Base-by-base conservation (phyloP, 2,888 invertebrate genomes). In the Laspeyria flexula region DNA sequence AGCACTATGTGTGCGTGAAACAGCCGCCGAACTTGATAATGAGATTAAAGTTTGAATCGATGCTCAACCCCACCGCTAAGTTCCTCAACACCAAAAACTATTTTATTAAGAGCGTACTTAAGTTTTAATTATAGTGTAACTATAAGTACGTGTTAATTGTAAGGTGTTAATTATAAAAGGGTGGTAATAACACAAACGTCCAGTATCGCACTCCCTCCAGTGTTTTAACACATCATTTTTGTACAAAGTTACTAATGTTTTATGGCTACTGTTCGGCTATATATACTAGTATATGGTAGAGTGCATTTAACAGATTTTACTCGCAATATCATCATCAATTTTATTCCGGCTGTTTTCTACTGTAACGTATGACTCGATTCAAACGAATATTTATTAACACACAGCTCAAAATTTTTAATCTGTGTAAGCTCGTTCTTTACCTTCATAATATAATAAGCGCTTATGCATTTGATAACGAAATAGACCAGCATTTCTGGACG, bases 151-250 rank as follows among this genome's bases (percentile, higher is more conserved):
- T 54, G 59, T 69, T 73, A 66, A 65, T 47, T 47, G 48, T 76
- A 79, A 76, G 71, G 64, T 74, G 62, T 71, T 68, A 76, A 75
- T 65, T 79, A 76, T 85, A 83, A 82, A 83, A 83, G 75, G 81
- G 83, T 82, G 74, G 75, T 78, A 73, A 37, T 71, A 84, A 84
- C 81, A 77, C 81, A 83, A 84, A 89, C 92, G 91, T 91, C 92
- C 92, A 91, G 86, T 90, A 89, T 91, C 91, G 88, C 90, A 88
- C 90, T 92, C 92, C 92, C 91, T 91, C 92, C 92, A 92, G 84
- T 90, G 86, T 88, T 86, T 88, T 85, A 80, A 90, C 86, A 90
- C 87, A 81, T 79, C 71, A 81, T 83, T 89, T 85, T 90, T 91
- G 89, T 90, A 90, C 83, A 88, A 87, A 90, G 77, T 81, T 82